Conservation (phyloP, 2,888 invertebrate genomes). For the Choreutis nemorana region DNA sequence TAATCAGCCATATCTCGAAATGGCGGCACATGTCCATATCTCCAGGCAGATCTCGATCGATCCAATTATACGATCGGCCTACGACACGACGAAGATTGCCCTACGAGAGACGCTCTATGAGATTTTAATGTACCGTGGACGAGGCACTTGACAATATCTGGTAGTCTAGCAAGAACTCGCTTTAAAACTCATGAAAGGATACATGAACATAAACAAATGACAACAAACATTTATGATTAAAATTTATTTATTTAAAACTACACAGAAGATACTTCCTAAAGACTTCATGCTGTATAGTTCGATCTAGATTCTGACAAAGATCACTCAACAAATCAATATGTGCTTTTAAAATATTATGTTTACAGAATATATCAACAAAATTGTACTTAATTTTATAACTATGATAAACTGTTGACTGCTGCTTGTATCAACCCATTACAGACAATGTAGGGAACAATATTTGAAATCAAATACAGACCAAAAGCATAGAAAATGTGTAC, state of each 20-base stretch:
- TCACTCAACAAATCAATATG: constrained; percentile 48
- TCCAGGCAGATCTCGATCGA: too few relatives aligned
- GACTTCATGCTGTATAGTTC: constrained; percentile 37
- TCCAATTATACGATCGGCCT: too few relatives aligned
- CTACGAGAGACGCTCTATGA: too few relatives aligned
- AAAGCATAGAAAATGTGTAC: neutral
- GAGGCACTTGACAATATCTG: too few relatives aligned
- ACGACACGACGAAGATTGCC: too few relatives aligned
- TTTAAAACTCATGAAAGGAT: too few relatives aligned
- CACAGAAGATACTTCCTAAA: constrained; percentile 48
- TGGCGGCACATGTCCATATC: too few relatives aligned
- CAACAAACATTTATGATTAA: constrained; percentile 33
- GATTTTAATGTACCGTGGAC: too few relatives aligned
- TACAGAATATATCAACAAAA: constrained; percentile 51
- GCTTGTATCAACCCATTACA: constrained; percentile 13
- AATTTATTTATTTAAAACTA: constrained; percentile 60
- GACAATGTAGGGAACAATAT: constrained; percentile 10
- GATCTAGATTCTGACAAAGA: constrained; percentile 46
- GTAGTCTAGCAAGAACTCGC: too few relatives aligned
- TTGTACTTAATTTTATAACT: constrained; percentile 60
- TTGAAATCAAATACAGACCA: neutral
- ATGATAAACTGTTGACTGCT: constrained; percentile 18
- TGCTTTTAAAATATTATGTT: constrained; percentile 37
- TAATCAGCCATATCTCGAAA: too few relatives aligned
- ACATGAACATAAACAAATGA: constrained; percentile 19